phyloP scores from a whole-genome alignment of 2,797 vertebrate species.

The Cephalopachus bancanus region DNA sequence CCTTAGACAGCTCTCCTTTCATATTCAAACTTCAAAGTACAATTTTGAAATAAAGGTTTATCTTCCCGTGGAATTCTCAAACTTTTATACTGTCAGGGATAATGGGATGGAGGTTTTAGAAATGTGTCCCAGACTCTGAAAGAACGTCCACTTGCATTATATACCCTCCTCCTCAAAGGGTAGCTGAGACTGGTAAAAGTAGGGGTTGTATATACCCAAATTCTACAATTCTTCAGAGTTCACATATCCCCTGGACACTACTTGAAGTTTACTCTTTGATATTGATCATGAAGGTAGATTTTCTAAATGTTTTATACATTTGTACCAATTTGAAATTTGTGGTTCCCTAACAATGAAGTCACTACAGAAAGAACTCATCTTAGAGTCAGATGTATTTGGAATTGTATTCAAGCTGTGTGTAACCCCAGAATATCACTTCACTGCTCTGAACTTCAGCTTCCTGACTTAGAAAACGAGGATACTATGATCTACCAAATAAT shows the following conservation, averaged over 20 bases:
- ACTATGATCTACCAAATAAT: not conserved
- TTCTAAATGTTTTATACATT: not conserved
- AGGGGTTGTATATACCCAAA: too few relatives aligned
- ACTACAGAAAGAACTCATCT: not conserved
- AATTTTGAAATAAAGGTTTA: conserved; percentile 77
- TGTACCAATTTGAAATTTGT: not conserved
- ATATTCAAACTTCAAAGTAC: conserved; percentile 82
- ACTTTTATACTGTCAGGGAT: conserved; percentile 55
- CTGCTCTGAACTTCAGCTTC: not conserved
- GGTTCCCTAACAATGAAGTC: not conserved
- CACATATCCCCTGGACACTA: fast-evolving
- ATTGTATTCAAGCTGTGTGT: not conserved
- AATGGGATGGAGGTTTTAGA: conserved; percentile 30
- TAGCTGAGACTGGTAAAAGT: not conserved
- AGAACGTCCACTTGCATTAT: not conserved
- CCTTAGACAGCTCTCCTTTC: conserved; percentile 75
- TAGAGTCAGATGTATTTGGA: not conserved
- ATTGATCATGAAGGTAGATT: not conserved
- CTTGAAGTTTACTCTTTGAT: not conserved
- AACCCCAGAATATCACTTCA: not conserved
- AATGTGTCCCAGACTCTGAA: not conserved
- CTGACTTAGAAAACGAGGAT: not conserved
- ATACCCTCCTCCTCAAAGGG: not conserved
- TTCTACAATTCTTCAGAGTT: not conserved
- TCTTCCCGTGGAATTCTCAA: conserved; percentile 66